These are phyloP conservation scores for Pachydiplax longipennis DNA, from an alignment of 2,888 invertebrate genomes.

Conservation along the genomic window DNA sequence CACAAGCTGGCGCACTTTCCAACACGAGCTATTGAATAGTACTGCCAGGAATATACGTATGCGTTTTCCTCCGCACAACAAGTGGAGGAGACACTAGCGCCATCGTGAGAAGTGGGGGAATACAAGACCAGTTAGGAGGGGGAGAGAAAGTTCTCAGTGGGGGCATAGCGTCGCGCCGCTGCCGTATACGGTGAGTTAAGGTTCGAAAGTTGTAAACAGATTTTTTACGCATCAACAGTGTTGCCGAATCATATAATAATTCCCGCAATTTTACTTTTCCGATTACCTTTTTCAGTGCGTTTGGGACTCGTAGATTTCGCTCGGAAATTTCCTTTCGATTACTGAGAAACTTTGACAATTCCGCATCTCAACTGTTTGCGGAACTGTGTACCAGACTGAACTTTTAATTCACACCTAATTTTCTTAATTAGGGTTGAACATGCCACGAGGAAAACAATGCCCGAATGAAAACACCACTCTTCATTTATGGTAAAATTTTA, in stretches of 20 bases:
- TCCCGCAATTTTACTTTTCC: background rate
- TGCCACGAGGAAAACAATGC: too few relatives aligned
- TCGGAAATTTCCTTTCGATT: background rate
- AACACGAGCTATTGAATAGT: constrained; percentile 4
- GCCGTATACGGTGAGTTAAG: constrained; percentile 32
- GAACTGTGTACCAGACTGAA: background rate
- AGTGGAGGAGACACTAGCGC: constrained; percentile 21
- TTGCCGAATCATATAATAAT: background rate
- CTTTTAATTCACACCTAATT: too few relatives aligned
- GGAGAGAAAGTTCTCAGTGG: constrained; percentile 4
- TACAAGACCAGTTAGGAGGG: background rate
- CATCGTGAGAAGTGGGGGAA: background rate
- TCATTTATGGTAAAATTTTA: too few relatives aligned
- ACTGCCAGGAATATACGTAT: background rate
- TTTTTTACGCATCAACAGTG: background rate
- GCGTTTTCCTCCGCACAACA: background rate
- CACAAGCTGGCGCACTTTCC: background rate
- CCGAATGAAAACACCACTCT: too few relatives aligned
- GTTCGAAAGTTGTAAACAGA: constrained; percentile 33
- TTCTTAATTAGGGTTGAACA: too few relatives aligned
- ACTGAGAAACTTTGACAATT: background rate
- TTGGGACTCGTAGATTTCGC: background rate
- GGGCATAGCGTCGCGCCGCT: constrained; percentile 11
- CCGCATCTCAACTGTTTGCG: background rate
- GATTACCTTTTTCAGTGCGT: background rate